A percentile compares a stretch with the other conserved stretches of the same genome.
phyloP scores from a whole-genome alignment of 2,888 invertebrate genomes.

The Melanotus villosus region DNA sequence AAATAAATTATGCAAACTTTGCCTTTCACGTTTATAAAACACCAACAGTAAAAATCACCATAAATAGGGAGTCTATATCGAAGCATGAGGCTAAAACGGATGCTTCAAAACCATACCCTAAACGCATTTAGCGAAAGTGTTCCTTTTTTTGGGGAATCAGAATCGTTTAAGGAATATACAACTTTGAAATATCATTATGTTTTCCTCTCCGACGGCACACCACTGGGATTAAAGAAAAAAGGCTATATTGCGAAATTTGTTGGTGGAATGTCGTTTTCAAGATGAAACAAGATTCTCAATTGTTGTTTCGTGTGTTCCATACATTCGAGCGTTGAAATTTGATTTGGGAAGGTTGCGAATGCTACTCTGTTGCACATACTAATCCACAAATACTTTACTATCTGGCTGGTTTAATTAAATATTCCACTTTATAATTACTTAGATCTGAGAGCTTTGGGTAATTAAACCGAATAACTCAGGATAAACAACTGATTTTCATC shows the following conservation, averaged over 20 bases:
- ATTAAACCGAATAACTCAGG: too few relatives aligned
- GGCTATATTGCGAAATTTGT: conserved; percentile 19
- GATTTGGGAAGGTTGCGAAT: conserved; percentile 17
- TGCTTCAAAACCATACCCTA: conserved; percentile 4
- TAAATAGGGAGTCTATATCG: conserved; percentile 1
- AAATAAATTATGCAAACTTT: conserved; percentile 21
- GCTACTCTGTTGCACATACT: neutral
- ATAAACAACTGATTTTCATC: too few relatives aligned
- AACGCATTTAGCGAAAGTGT: conserved; percentile 8
- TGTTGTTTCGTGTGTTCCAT: conserved; percentile 24
- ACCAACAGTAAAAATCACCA: neutral
- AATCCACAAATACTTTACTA: neutral
- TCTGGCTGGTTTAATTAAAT: too few relatives aligned
- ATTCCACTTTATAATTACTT: too few relatives aligned
- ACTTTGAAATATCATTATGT: conserved; percentile 25
- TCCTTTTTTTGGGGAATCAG: conserved; percentile 12
- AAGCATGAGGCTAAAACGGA: neutral
- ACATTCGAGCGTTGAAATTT: conserved; percentile 24
- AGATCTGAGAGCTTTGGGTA: too few relatives aligned
- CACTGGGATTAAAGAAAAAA: conserved; percentile 25
- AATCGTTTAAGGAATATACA: conserved; percentile 25
- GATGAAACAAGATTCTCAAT: conserved; percentile 29
- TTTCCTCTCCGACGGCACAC: conserved; percentile 18
- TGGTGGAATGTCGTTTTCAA: conserved; percentile 21
- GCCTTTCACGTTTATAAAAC: conserved; percentile 14